Evolutionary conservation across 2,888 invertebrate species (phyloP).

Genomic region (Andricus quercusramuli): DNA sequence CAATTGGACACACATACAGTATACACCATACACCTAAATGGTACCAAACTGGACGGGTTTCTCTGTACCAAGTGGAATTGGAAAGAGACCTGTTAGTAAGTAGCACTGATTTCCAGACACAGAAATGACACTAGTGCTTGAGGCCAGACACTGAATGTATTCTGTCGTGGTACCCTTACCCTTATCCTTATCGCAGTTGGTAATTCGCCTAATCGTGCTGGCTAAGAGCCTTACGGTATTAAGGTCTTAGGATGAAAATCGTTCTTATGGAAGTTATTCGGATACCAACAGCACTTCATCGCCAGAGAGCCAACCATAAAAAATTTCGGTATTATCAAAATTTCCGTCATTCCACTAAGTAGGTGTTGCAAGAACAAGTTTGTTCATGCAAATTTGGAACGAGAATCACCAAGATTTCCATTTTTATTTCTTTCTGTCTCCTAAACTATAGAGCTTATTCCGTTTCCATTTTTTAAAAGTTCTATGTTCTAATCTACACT

Average conservation of each 20-base stretch:
- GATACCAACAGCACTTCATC: constrained; percentile 1
- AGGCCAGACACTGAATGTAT: constrained; percentile 23
- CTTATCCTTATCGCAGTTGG: constrained; percentile 63
- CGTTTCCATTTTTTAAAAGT: too few relatives aligned
- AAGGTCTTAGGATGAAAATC: constrained; percentile 57
- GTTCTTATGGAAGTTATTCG: constrained; percentile 19
- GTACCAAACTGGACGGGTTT: constrained; percentile 15
- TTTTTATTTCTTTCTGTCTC: background rate
- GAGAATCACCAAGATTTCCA: background rate
- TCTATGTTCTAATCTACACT: too few relatives aligned
- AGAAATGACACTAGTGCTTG: constrained; percentile 33
- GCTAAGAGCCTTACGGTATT: constrained; percentile 59
- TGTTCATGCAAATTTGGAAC: background rate
- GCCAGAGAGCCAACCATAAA: background rate
- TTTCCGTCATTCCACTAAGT: constrained; percentile 12
- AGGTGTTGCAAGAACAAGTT: background rate
- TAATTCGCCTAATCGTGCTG: constrained; percentile 61
- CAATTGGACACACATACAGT: background rate
- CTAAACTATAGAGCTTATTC: too few relatives aligned
- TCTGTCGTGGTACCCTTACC: constrained; percentile 41
- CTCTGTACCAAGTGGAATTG: constrained; percentile 27
- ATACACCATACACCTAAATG: constrained; percentile 4
- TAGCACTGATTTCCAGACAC: background rate
- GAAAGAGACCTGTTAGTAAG: constrained; percentile 27
- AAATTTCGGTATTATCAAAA: constrained; percentile 10